Percentiles rank a stretch among this genome's conserved stretches.
Evolutionary conservation across 2,888 invertebrate genomes (phyloP).

Genomic region (Cenopis cana): DNA sequence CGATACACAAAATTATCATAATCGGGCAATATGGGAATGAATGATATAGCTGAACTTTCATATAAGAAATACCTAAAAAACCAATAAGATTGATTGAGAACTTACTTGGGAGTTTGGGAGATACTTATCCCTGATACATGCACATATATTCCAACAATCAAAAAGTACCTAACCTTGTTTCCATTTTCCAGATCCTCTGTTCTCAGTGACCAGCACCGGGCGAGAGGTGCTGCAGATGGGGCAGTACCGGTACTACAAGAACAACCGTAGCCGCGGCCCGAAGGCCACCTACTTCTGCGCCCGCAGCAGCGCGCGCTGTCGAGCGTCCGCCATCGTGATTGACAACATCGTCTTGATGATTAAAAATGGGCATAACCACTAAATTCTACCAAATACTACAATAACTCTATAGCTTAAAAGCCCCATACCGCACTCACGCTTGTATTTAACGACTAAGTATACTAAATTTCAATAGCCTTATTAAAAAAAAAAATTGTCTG

Average conservation of each 20-base stretch:
- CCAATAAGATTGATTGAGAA: too few species aligned
- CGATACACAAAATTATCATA: too few species aligned
- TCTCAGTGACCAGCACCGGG: conserved; percentile 49
- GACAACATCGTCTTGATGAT: conserved; percentile 50
- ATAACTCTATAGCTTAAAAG: not conserved
- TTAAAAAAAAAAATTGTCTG: too few species aligned
- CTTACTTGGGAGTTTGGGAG: too few species aligned
- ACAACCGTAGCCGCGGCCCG: conserved; percentile 45
- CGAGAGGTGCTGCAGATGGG: conserved; percentile 51
- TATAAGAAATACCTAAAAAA: too few species aligned
- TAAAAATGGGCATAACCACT: conserved; percentile 55
- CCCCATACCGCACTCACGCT: too few species aligned
- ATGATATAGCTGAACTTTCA: too few species aligned
- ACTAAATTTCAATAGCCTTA: too few species aligned
- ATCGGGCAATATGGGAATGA: too few species aligned
- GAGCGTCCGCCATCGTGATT: conserved; percentile 52
- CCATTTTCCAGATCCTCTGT: conserved; percentile 45
- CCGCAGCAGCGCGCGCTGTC: conserved; percentile 49
- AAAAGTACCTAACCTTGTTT: not conserved
- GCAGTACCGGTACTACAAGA: conserved; percentile 51
- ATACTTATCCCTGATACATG: too few species aligned
- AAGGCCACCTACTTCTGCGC: conserved; percentile 44
- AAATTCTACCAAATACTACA: not conserved
- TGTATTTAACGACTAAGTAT: too few species aligned
- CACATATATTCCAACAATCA: not conserved